Percentiles rank a stretch among this genome's conserved stretches.
Conservation (phyloP, 2,113 vertebrate species). For the Cyprinodon variegatus region DNA sequence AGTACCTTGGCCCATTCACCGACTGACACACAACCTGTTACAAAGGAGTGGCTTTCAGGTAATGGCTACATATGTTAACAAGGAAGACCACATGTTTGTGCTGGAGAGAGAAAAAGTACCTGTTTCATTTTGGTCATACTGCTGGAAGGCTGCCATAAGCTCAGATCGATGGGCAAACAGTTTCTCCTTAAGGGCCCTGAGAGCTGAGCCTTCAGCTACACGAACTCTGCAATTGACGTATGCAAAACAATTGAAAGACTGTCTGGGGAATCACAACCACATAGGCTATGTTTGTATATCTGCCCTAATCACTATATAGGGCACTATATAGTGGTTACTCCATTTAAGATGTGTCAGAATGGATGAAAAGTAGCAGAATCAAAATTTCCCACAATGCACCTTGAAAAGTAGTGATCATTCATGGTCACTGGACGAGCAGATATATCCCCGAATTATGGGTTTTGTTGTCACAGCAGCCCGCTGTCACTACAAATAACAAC, state of each 20-base stretch:
- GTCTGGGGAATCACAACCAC: too few species aligned
- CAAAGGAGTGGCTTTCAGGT: neutral
- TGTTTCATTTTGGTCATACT: slow-evolving; percentile 79
- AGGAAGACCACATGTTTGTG: neutral
- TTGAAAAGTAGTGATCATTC: too few species aligned
- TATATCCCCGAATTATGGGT: too few species aligned
- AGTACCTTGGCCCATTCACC: slow-evolving; percentile 87
- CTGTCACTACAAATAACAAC: too few species aligned
- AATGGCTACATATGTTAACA: neutral
- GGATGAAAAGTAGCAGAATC: too few species aligned
- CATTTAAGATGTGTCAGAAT: too few species aligned
- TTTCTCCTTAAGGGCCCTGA: slow-evolving; percentile 88
- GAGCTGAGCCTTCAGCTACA: slow-evolving; percentile 87
- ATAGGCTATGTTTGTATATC: too few species aligned
- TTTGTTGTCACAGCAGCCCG: too few species aligned
- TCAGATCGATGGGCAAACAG: slow-evolving; percentile 87
- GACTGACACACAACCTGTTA: slow-evolving; percentile 84
- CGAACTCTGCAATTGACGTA: slow-evolving; percentile 79
- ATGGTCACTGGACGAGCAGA: too few species aligned
- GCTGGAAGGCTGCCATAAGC: slow-evolving; percentile 83
- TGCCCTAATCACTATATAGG: too few species aligned
- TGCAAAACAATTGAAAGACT: neutral
- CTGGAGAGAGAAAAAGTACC: slow-evolving; percentile 69
- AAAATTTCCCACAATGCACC: too few species aligned
- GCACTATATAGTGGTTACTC: too few species aligned